phyloP scores from a whole-genome alignment of 1,140 invertebrate species.

The Caerostris darwini region DNA sequence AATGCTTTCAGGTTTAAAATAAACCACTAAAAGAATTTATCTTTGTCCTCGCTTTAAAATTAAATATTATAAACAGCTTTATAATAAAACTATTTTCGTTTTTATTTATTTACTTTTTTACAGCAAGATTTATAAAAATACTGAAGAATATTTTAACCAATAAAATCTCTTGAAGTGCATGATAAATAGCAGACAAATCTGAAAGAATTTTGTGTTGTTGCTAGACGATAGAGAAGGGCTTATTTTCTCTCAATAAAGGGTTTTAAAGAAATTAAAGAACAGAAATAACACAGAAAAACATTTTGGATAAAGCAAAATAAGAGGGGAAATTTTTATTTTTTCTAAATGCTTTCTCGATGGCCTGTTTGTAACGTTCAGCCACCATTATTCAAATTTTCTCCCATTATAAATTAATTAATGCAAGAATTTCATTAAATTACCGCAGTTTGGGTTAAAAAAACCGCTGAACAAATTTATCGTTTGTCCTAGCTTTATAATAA shows the following conservation, averaged over 20 bases:
- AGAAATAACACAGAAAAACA: constrained; percentile 5
- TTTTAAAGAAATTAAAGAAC: constrained; percentile 47
- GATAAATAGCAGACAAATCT: neutral
- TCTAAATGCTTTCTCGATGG: neutral
- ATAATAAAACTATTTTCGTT: too few species aligned
- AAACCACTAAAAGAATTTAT: too few species aligned
- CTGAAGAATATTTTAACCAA: too few species aligned
- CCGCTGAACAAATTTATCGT: too few species aligned
- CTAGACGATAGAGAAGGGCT: neutral
- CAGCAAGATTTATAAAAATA: too few species aligned
- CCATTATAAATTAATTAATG: constrained; percentile 26
- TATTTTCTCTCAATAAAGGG: constrained; percentile 24
- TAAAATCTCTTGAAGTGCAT: neutral
- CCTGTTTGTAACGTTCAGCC: constrained; percentile 22
- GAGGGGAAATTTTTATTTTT: neutral
- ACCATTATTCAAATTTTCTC: too few species aligned
- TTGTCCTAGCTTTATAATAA: too few species aligned
- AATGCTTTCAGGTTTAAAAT: too few species aligned
- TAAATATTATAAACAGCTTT: too few species aligned
- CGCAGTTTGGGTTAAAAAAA: too few species aligned
- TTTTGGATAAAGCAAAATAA: constrained; percentile 8
- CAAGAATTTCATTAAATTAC: constrained; percentile 61
- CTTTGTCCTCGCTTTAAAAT: too few species aligned
- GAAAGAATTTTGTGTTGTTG: neutral
- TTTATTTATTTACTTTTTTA: too few species aligned